Conservation (phyloP, 35 echinoderm and acorn worm genomes). For the Ophiothrix spiculata region DNA sequence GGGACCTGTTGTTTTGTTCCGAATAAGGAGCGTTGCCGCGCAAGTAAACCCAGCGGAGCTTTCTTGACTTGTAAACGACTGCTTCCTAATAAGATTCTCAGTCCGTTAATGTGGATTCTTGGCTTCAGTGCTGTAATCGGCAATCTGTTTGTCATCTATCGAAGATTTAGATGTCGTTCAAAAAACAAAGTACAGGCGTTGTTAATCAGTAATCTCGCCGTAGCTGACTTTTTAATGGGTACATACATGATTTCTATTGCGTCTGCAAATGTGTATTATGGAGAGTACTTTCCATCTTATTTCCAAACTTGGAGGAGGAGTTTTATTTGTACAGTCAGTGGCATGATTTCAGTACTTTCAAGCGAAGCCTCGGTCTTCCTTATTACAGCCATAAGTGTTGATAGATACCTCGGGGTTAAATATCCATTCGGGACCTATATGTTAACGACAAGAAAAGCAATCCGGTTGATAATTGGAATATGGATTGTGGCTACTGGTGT, state of each 20-base stretch:
- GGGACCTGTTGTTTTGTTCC: neutral
- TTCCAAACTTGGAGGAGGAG: neutral
- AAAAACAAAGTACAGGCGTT: neutral
- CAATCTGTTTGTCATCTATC: neutral
- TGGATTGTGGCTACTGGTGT: neutral
- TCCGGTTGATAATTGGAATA: neutral
- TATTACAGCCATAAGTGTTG: constrained; percentile 8
- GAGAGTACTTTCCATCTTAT: neutral
- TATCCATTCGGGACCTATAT: neutral
- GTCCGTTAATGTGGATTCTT: neutral
- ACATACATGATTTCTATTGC: neutral
- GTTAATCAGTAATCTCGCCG: constrained; percentile 39
- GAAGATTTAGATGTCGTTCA: too few relatives aligned
- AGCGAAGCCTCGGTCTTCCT: constrained; percentile 17
- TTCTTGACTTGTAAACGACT: neutral
- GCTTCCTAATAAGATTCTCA: neutral
- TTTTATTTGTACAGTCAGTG: neutral
- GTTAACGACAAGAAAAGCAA: neutral
- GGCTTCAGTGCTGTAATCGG: neutral
- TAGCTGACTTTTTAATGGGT: constrained; percentile 51
- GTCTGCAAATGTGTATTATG: neutral
- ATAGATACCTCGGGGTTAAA: neutral
- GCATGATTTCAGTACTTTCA: neutral
- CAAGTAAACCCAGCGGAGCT: neutral
- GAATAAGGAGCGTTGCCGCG: neutral